phyloP scores from a whole-genome alignment of 2,113 vertebrate genomes.

The Pteruthius melanotis region DNA sequence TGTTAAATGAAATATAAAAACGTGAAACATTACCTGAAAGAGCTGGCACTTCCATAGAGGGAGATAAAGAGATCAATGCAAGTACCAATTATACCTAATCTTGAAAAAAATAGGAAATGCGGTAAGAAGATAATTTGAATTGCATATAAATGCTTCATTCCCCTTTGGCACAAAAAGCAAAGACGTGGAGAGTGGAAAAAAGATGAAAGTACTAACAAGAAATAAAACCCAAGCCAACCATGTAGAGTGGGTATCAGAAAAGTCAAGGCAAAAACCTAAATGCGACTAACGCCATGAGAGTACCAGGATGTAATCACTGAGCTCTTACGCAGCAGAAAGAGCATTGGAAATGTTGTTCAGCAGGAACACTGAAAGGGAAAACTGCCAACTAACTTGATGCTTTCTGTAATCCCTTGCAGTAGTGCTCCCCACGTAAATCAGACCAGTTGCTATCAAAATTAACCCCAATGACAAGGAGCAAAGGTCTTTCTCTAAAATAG shows the following conservation, averaged over 20 bases:
- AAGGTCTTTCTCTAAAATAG: neutral
- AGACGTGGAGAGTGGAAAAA: neutral
- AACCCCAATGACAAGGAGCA: neutral
- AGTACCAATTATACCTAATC: rapidly evolving
- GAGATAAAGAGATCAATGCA: neutral
- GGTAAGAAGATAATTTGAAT: neutral
- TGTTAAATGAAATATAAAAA: neutral
- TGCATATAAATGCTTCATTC: neutral
- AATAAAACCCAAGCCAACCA: neutral
- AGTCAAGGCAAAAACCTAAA: neutral
- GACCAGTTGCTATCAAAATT: neutral
- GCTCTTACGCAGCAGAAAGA: neutral
- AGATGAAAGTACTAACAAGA: neutral
- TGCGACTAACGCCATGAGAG: neutral
- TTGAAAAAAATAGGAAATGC: neutral
- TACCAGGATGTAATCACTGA: neutral
- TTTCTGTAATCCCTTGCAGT: neutral
- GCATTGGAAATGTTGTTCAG: neutral
- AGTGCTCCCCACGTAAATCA: neutral
- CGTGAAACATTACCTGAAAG: neutral
- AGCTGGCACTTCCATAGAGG: neutral
- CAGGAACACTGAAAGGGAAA: neutral
- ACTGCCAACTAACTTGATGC: neutral
- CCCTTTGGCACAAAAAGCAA: neutral
- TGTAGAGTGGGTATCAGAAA: neutral